Evolutionary conservation across 2,888 invertebrate genomes (phyloP).

Genomic region (Apodemia mormo): DNA sequence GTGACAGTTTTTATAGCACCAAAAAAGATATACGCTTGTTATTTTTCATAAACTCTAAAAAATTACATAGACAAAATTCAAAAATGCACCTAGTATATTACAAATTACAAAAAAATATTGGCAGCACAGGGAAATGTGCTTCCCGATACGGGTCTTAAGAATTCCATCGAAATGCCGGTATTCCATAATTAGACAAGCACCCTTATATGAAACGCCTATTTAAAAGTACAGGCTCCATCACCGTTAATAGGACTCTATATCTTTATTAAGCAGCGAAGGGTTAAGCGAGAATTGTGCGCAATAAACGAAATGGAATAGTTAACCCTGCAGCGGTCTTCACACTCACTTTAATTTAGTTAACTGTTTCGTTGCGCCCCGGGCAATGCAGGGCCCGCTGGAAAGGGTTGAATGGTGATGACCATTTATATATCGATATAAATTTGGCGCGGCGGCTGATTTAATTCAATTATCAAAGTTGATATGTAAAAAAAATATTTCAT

Average conservation of each 20-base stretch:
- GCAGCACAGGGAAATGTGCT: slow-evolving; percentile 26
- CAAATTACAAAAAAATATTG: not conserved
- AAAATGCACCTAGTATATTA: not conserved
- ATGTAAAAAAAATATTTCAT: not conserved
- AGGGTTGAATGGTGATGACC: slow-evolving; percentile 68
- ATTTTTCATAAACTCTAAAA: no score
- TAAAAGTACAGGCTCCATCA: slow-evolving; percentile 54
- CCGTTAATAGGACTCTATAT: slow-evolving; percentile 75
- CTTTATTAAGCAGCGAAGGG: slow-evolving; percentile 74
- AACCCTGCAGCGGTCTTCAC: slow-evolving; percentile 79
- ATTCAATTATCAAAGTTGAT: slow-evolving; percentile 18
- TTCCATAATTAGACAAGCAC: slow-evolving; percentile 35
- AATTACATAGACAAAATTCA: no score
- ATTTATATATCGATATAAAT: slow-evolving; percentile 37
- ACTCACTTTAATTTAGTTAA: slow-evolving; percentile 82
- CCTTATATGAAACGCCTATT: slow-evolving; percentile 48
- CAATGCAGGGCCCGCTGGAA: slow-evolving; percentile 60
- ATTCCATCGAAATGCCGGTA: slow-evolving; percentile 42
- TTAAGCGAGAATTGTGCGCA: slow-evolving; percentile 72
- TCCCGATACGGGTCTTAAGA: slow-evolving; percentile 43
- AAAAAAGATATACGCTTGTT: no score
- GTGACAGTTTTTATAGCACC: no score
- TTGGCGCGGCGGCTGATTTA: slow-evolving; percentile 26
- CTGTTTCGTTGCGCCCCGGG: slow-evolving; percentile 73
- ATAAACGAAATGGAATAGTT: slow-evolving; percentile 81